Percentiles rank a stretch among this genome's conserved stretches.
Evolutionary conservation across 2,797 vertebrate genomes (phyloP).

Genomic region (Acanthornis magna): DNA sequence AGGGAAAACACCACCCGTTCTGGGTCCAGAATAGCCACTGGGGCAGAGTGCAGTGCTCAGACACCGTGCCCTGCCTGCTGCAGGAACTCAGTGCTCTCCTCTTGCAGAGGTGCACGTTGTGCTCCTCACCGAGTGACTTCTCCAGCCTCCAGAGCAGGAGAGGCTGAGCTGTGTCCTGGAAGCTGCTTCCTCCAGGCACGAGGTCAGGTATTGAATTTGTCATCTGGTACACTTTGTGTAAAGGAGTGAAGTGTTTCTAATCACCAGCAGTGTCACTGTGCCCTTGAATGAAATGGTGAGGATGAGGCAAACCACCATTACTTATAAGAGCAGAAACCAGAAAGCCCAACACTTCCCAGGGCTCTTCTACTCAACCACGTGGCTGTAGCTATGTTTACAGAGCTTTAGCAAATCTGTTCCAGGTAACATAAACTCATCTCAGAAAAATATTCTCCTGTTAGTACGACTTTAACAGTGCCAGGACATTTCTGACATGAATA

Average conservation of each 20-base stretch:
- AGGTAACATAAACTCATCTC: not conserved
- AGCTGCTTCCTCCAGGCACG: not conserved
- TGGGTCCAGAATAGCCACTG: not conserved
- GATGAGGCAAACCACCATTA: not conserved
- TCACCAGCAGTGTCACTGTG: not conserved
- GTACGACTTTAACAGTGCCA: not conserved
- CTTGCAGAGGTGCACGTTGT: too few species aligned
- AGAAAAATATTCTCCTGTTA: not conserved
- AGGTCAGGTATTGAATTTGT: not conserved
- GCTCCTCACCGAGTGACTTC: not conserved
- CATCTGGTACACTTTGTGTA: not conserved
- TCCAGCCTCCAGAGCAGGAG: not conserved
- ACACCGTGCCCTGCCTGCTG: not conserved
- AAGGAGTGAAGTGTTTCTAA: not conserved
- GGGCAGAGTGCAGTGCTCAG: not conserved
- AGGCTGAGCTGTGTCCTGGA: not conserved
- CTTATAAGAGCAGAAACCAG: not conserved
- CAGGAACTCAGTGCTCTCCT: not conserved
- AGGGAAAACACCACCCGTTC: not conserved
- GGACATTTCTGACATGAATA: not conserved
- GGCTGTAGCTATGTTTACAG: not conserved
- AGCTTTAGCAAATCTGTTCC: not conserved
- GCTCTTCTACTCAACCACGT: rapidly evolving
- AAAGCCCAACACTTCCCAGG: not conserved
- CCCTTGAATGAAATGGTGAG: not conserved